Conservation (phyloP, 1,140 invertebrate genomes). For the Arctopsyche grandis region DNA sequence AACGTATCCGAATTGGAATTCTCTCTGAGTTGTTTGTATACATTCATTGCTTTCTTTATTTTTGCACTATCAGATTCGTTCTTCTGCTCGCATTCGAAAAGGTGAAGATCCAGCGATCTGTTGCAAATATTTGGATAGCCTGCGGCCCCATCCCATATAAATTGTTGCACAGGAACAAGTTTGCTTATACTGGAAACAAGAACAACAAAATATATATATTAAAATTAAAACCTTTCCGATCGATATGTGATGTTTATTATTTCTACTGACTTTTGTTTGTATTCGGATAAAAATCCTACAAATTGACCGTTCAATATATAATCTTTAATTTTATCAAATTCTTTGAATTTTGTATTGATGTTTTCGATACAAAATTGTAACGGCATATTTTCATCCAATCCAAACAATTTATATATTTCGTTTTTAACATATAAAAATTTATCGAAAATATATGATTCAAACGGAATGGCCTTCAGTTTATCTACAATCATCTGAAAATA, state of each 20-base stretch:
- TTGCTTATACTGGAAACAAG: slow-evolving; percentile 9
- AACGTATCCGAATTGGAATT: not conserved
- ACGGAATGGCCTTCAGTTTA: not conserved
- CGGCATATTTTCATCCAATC: not conserved
- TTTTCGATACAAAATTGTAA: not conserved
- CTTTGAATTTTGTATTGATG: not conserved
- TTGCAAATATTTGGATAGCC: slow-evolving; percentile 36
- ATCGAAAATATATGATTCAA: not conserved
- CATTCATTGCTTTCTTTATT: not conserved
- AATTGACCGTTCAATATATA: not conserved
- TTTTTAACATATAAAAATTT: not conserved
- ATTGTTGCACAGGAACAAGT: not conserved
- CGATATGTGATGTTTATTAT: not conserved
- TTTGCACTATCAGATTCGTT: not conserved
- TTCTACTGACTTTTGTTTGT: not conserved
- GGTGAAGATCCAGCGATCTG: not conserved
- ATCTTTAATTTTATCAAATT: not conserved
- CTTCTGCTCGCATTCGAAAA: slow-evolving; percentile 11
- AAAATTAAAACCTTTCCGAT: too few relatives aligned
- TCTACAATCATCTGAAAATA: slow-evolving; percentile 14
- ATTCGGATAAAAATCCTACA: not conserved
- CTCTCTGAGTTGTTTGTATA: not conserved
- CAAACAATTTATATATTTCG: not conserved
- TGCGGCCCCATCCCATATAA: slow-evolving; percentile 40
- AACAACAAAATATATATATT: not conserved